These are phyloP conservation scores for Lithobates pipiens DNA, from an alignment of 2,797 vertebrate genomes.

Conservation along the genomic window DNA sequence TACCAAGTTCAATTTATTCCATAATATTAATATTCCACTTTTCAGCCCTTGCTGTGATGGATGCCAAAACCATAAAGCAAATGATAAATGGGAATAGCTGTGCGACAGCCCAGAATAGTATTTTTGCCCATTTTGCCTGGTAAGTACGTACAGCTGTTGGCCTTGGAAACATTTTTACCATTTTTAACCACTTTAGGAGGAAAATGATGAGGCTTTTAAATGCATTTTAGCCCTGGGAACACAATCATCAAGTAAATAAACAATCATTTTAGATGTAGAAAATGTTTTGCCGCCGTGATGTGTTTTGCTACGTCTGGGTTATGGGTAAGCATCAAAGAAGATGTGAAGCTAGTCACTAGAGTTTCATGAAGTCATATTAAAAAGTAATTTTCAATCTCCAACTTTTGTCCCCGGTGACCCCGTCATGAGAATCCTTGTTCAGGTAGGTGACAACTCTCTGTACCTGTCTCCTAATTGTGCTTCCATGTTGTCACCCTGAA, in stretches of 20 bases:
- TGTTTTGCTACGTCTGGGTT: too few species aligned
- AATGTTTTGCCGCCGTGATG: too few species aligned
- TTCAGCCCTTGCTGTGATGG: neutral
- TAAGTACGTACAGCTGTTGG: neutral
- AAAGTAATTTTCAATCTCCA: too few species aligned
- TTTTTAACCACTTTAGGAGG: neutral
- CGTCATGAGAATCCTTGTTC: too few species aligned
- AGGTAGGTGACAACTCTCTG: too few species aligned
- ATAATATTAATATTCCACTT: constrained; percentile 8
- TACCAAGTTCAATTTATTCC: neutral
- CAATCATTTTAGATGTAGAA: neutral
- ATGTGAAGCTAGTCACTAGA: too few species aligned
- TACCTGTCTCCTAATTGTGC: too few species aligned
- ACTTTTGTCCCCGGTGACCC: too few species aligned
- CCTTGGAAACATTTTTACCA: neutral
- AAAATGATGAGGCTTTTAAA: neutral
- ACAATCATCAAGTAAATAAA: neutral
- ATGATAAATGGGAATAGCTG: neutral
- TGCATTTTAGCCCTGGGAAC: neutral
- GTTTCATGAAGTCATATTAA: too few species aligned
- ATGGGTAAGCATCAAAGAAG: too few species aligned
- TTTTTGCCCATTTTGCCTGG: neutral
- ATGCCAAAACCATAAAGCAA: neutral
- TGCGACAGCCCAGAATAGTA: neutral
- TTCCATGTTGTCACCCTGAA: too few species aligned